Evolutionary conservation across 92 coral and sea anemone species (phyloP).

Genomic region (Isaurus tuberculatus): DNA sequence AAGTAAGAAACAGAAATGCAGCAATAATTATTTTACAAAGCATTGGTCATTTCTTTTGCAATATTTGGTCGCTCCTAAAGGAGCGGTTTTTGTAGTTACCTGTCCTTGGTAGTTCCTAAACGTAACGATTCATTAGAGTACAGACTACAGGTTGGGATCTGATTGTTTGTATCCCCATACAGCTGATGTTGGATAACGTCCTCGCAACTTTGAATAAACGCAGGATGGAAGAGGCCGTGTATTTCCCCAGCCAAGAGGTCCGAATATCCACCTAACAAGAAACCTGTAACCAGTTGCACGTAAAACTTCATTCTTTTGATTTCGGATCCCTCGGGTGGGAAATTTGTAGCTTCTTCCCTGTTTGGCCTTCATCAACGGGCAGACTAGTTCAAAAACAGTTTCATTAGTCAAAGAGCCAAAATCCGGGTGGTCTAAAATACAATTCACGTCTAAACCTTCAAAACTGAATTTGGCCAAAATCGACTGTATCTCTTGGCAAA

Average conservation of each 20-base stretch:
- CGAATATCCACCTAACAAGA: too few relatives aligned
- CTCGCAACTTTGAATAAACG: too few relatives aligned
- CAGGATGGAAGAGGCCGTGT: too few relatives aligned
- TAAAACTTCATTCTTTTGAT: conserved; percentile 4
- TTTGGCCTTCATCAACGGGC: not conserved
- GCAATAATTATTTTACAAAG: not conserved
- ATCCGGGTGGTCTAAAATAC: not conserved
- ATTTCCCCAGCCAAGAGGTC: too few relatives aligned
- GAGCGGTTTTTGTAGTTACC: not conserved
- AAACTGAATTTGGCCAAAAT: not conserved
- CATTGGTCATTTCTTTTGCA: not conserved
- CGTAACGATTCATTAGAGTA: too few relatives aligned
- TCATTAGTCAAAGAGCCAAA: not conserved
- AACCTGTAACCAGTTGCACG: too few relatives aligned
- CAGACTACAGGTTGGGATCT: too few relatives aligned
- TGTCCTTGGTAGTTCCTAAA: too few relatives aligned
- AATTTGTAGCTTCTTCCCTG: conserved; percentile 9
- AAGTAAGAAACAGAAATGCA: not conserved
- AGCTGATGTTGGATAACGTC: too few relatives aligned
- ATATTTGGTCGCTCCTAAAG: not conserved
- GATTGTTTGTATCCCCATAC: too few relatives aligned
- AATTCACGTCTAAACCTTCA: not conserved
- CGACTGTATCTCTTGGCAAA: conserved; percentile 37
- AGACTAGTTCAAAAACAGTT: not conserved
- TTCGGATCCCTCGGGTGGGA: conserved; percentile 13